Percentiles rank a stretch among this genome's conserved stretches.
These are phyloP conservation scores for Alentia gelatinosa DNA, from an alignment of 2,888 invertebrate species.

Conservation along the genomic window DNA sequence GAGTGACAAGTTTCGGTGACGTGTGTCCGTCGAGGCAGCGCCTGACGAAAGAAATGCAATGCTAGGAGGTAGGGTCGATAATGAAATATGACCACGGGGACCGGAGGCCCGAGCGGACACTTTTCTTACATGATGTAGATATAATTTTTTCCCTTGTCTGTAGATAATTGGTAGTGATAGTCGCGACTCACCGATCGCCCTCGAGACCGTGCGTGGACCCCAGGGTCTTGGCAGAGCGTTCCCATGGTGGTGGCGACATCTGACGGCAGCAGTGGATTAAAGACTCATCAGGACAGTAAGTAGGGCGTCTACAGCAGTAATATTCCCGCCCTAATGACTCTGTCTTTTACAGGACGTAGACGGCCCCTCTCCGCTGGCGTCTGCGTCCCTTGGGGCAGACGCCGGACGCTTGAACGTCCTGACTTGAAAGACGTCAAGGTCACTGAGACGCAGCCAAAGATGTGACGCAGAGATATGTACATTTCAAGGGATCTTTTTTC, in stretches of 20 bases:
- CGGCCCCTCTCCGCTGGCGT: not conserved
- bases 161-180: slow-evolving; percentile 50
- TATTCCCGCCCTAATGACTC: slow-evolving; percentile 36
- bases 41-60: not conserved
- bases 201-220: not conserved
- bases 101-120: slow-evolving; percentile 15
- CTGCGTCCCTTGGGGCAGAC: not conserved
- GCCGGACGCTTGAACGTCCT: not conserved
- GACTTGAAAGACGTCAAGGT: not conserved
- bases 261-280: slow-evolving; percentile 35
- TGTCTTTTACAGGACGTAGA: slow-evolving; percentile 37
- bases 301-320: slow-evolving; percentile 39
- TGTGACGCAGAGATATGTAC: too few relatives aligned
- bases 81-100: slow-evolving; percentile 48
- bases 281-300: slow-evolving; percentile 43
- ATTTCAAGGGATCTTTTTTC: too few relatives aligned
- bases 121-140: slow-evolving; percentile 53
- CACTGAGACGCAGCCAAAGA: not conserved
- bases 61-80: slow-evolving; percentile 38
- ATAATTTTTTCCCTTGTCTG: slow-evolving; percentile 42
- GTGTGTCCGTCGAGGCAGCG: not conserved
- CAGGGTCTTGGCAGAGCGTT: not conserved
- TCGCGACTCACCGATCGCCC: not conserved
- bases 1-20: slow-evolving; percentile 47
- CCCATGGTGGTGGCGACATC: slow-evolving; percentile 38